Evolutionary conservation across 1,140 invertebrate species (phyloP), one percentile per base, ranked within the genome.

Genomic region (Euschistus heros): DNA sequence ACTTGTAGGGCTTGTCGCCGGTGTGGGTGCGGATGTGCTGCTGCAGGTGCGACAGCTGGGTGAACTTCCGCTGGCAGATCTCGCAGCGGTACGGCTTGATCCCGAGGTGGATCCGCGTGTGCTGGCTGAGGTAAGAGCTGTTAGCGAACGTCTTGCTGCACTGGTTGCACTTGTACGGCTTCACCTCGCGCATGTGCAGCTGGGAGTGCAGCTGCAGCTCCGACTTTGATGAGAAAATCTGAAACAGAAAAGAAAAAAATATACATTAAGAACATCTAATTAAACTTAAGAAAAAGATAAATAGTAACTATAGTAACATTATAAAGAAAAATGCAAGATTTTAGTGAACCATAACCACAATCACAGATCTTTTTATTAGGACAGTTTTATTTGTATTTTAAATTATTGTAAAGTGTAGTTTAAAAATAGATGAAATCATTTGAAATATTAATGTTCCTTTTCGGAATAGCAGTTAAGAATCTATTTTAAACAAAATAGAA

Each of bases 91-190:
- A 93, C 47, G 95, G 94, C 78, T 97, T 97, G 79, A 97, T 95
- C 72, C 95, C 96, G 70, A 97, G 82, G 80, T 99, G 97, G 75
- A 99, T 99, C 72, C 97, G 84, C 68, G 93, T 96, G 78, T 99
- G 97, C 78, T 99, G 97, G 26, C 94, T 96, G 73, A 99, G 84
- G 82, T 99, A 99, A 71, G 94, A 97, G 71, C 92, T 96, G 82
- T 99, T 99, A 72, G 96, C 96, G 79, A 99, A 99, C 66, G 94
- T 91, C 81, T 98, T 98, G 70, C 89, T 89, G 81, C 97, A 99
- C 75, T 97, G 93, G 30, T 89, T 90, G 80, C 97, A 99, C 78
- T 97, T 97, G 85, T 99, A 99, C 24, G 96, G 97, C 79, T 99
- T 99, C 27, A 94, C 91, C 77, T 99, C 96, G 69, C 96, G 87